A percentile compares a stretch with the other conserved stretches of the same genome.
Evolutionary conservation across 2,113 vertebrate genomes (phyloP).

Genomic region (Anoura caudifer): DNA sequence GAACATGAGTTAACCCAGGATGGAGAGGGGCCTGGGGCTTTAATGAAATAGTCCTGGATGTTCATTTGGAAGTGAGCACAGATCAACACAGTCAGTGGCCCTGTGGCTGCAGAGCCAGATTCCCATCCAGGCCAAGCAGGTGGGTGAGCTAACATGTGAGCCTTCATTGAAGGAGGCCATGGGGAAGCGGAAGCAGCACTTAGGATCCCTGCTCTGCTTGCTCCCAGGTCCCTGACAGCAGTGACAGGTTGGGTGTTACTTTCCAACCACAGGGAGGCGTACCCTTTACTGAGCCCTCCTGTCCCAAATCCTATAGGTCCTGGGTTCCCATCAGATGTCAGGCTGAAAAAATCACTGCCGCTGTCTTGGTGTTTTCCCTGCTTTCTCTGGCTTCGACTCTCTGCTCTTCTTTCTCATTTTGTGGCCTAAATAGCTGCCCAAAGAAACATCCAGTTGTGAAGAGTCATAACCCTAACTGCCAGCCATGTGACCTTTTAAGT

Average conservation of each 20-base stretch:
- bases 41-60: neutral
- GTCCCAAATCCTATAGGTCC: neutral
- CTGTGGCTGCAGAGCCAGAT: neutral
- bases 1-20: neutral
- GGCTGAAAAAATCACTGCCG: neutral
- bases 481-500: neutral
- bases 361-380: neutral
- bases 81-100: neutral
- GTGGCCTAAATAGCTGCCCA: neutral
- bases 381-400: neutral
- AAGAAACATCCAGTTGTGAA: neutral
- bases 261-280: neutral
- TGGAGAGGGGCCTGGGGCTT: neutral
- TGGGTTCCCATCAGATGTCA: neutral
- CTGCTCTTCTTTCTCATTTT: neutral
- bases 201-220: neutral
- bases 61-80: neutral
- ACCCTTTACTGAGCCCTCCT: fast-evolving
- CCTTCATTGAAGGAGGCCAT: neutral
- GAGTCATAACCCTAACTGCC: neutral
- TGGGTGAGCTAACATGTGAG: neutral
- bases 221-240: neutral
- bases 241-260: neutral
- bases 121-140: neutral
- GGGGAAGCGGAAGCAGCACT: neutral